phyloP scores from a whole-genome alignment of 1,140 invertebrate genomes.

The Eriosoma lanigerum region DNA sequence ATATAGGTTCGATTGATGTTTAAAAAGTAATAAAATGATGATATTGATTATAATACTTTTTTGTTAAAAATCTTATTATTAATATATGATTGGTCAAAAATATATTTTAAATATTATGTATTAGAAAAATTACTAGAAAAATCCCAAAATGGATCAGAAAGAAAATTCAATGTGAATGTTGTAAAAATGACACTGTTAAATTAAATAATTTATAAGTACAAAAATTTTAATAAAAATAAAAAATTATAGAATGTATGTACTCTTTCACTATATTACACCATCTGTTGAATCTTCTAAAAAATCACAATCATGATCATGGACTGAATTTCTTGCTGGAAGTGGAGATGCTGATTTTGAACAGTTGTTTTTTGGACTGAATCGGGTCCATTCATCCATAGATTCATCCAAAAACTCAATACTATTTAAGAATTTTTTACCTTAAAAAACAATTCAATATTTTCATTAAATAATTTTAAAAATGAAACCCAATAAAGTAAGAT shows the following conservation, averaged over 20 bases:
- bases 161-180: background rate
- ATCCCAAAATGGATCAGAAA: background rate
- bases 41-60: no score
- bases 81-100: background rate
- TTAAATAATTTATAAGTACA: slow-evolving; percentile 19
- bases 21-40: no score
- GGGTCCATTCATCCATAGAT: slow-evolving; percentile 73
- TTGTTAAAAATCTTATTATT: no score
- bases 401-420: slow-evolving; percentile 78
- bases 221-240: background rate
- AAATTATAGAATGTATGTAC: background rate
- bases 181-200: background rate
- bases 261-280: background rate
- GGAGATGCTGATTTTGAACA: slow-evolving; percentile 41
- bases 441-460: slow-evolving; percentile 45
- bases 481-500: background rate
- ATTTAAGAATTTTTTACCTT: slow-evolving; percentile 74
- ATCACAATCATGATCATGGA: slow-evolving; percentile 36
- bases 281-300: slow-evolving; percentile 3
- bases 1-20: no score
- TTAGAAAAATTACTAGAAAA: background rate
- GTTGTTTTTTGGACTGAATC: slow-evolving; percentile 60
- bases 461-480: background rate
- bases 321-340: background rate
- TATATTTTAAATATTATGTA: background rate